Percentiles rank a stretch among this genome's conserved stretches.
Evolutionary conservation across 2,888 invertebrate genomes (phyloP).

Genomic region (Latheticus oryzae): DNA sequence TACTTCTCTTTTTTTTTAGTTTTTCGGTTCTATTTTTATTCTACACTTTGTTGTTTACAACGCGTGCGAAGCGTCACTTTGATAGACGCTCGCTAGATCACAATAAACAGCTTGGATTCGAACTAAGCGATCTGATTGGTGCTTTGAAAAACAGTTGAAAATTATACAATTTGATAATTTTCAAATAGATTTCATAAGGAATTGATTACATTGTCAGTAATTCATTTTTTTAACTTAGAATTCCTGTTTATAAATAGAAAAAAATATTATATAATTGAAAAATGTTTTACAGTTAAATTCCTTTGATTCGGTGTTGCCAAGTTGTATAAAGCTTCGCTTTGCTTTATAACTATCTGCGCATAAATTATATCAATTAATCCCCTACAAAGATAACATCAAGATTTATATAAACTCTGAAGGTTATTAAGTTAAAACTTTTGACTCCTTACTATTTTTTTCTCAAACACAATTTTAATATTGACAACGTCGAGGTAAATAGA

Average conservation of each 20-base stretch:
- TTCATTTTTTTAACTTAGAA: too few species aligned
- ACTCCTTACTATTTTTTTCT: too few species aligned
- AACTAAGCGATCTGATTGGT: constrained; percentile 30
- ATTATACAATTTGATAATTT: neutral
- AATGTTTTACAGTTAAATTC: too few species aligned
- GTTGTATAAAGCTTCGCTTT: too few species aligned
- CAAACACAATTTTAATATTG: neutral
- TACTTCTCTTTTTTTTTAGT: constrained; percentile 1
- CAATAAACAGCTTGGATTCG: constrained; percentile 27
- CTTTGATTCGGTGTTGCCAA: too few species aligned
- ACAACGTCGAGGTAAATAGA: constrained; percentile 1
- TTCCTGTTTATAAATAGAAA: too few species aligned
- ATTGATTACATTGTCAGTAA: neutral
- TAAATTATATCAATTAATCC: too few species aligned
- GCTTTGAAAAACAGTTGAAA: constrained; percentile 4
- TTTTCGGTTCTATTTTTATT: constrained; percentile 8
- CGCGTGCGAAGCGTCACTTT: constrained; percentile 12
- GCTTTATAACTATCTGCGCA: too few species aligned
- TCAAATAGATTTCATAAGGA: constrained; percentile 1
- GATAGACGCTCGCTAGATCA: constrained; percentile 22
- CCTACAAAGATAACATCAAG: too few species aligned
- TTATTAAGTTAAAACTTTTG: too few species aligned
- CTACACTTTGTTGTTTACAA: constrained; percentile 11
- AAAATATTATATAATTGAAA: too few species aligned
- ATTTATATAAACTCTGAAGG: too few species aligned